phyloP scores from a whole-genome alignment of 2,113 vertebrate genomes.

The Pomatostomus ruficeps region DNA sequence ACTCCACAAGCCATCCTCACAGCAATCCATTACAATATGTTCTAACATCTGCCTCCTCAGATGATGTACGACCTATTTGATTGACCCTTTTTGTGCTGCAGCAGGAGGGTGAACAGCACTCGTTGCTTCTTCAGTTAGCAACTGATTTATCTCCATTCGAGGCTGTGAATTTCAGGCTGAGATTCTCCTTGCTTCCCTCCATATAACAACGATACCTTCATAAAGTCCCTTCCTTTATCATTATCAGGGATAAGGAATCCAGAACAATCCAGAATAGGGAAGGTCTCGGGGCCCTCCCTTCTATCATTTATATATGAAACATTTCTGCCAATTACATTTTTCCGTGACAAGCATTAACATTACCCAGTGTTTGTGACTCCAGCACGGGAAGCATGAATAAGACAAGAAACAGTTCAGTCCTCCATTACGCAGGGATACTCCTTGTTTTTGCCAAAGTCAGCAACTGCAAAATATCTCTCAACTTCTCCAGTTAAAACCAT shows the following conservation, averaged over 20 bases:
- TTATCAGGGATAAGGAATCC: neutral
- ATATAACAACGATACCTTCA: neutral
- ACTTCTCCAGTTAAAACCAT: neutral
- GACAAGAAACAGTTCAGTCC: slow-evolving; percentile 19
- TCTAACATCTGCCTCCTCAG: slow-evolving; percentile 91
- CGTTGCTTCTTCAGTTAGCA: slow-evolving; percentile 27
- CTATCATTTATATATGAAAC: neutral
- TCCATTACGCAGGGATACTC: slow-evolving; percentile 12
- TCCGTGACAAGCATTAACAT: slow-evolving; percentile 21
- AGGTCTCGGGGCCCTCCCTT: neutral
- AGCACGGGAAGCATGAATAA: slow-evolving; percentile 48
- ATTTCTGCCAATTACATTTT: neutral
- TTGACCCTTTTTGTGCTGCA: slow-evolving; percentile 83
- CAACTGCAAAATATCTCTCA: slow-evolving; percentile 28
- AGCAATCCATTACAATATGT: slow-evolving; percentile 88
- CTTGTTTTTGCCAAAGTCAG: slow-evolving; percentile 60
- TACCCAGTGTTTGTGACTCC: slow-evolving; percentile 32
- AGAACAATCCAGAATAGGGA: neutral
- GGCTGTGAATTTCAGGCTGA: neutral
- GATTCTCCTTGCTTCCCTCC: neutral
- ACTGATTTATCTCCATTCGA: slow-evolving; percentile 40
- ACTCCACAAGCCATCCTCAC: slow-evolving; percentile 67
- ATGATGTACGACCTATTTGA: slow-evolving; percentile 82
- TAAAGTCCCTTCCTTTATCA: neutral
- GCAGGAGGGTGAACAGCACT: slow-evolving; percentile 26